Evolutionary conservation across 2,113 vertebrate species (phyloP).

Genomic region (Saccopteryx leptura): DNA sequence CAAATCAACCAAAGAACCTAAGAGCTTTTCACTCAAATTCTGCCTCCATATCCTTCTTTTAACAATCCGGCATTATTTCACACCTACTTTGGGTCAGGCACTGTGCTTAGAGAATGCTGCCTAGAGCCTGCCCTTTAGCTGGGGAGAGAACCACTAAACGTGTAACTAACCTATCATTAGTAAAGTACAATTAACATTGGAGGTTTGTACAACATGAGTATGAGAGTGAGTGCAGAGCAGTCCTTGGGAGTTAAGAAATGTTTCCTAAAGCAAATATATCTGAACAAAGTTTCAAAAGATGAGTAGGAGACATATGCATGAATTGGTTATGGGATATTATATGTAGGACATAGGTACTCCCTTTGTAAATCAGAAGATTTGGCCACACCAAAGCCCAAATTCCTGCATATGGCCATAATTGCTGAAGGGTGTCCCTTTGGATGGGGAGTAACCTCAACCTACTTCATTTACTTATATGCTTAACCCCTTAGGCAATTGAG

Average conservation of each 20-base stretch:
- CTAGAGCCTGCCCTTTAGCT: not conserved
- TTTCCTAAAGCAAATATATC: not conserved
- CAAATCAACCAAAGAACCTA: not conserved
- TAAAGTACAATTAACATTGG: not conserved
- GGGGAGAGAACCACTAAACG: not conserved
- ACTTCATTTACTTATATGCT: not conserved
- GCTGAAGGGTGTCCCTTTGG: not conserved
- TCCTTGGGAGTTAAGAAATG: not conserved
- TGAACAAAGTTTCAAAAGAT: slow-evolving; percentile 43
- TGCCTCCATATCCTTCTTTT: not conserved
- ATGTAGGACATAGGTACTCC: not conserved
- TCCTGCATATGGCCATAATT: not conserved
- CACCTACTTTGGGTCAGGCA: not conserved
- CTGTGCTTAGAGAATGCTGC: not conserved
- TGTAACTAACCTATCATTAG: not conserved
- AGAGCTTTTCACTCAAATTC: not conserved
- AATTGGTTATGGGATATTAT: not conserved
- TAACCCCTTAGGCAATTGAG: not conserved
- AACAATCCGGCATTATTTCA: not conserved
- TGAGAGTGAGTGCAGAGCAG: not conserved
- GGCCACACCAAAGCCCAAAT: not conserved
- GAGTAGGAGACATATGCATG: not conserved
- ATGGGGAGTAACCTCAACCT: not conserved
- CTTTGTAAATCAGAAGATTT: slow-evolving; percentile 2
- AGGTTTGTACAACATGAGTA: not conserved